A percentile compares a stretch with the other conserved stretches of the same genome.
phyloP scores from a whole-genome alignment of 2,888 invertebrate genomes.

The Ptilodon capucinus region DNA sequence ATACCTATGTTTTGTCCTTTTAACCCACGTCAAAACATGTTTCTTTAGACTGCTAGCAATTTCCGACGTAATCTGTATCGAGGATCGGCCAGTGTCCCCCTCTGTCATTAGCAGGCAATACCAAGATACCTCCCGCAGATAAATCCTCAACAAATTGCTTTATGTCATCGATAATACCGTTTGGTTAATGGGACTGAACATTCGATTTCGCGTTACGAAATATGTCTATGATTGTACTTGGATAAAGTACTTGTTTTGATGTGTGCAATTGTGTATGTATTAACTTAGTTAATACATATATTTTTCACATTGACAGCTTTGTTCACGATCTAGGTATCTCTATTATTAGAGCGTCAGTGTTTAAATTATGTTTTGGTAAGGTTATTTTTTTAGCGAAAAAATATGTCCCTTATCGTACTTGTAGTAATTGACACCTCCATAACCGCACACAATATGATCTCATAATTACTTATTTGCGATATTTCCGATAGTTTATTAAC shows the following conservation, averaged over 20 bases:
- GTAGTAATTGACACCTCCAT: too few relatives aligned
- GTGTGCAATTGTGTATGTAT: too few relatives aligned
- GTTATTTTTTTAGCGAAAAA: too few relatives aligned
- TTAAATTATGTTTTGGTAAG: too few relatives aligned
- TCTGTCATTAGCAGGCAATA: constrained; percentile 42
- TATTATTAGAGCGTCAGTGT: too few relatives aligned
- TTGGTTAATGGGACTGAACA: constrained; percentile 28
- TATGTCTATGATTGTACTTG: not conserved
- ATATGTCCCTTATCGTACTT: too few relatives aligned
- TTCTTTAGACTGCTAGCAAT: constrained; percentile 31
- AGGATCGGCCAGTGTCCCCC: constrained; percentile 28
- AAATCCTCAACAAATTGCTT: constrained; percentile 47
- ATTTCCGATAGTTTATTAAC: too few relatives aligned
- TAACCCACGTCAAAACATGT: constrained; percentile 16
- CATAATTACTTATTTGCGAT: too few relatives aligned
- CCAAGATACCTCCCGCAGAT: constrained; percentile 39
- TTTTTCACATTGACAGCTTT: not conserved
- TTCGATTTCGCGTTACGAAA: not conserved
- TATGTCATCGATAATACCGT: constrained; percentile 44
- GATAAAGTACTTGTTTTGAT: not conserved
- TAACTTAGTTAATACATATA: not conserved
- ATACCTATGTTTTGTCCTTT: not conserved
- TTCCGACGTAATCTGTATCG: constrained; percentile 35
- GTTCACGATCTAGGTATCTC: too few relatives aligned
- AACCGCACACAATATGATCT: too few relatives aligned